A percentile compares a stretch with the other conserved stretches of the same genome.
Evolutionary conservation across 2,797 vertebrate species (phyloP).

Genomic region (Amniataba percoides): DNA sequence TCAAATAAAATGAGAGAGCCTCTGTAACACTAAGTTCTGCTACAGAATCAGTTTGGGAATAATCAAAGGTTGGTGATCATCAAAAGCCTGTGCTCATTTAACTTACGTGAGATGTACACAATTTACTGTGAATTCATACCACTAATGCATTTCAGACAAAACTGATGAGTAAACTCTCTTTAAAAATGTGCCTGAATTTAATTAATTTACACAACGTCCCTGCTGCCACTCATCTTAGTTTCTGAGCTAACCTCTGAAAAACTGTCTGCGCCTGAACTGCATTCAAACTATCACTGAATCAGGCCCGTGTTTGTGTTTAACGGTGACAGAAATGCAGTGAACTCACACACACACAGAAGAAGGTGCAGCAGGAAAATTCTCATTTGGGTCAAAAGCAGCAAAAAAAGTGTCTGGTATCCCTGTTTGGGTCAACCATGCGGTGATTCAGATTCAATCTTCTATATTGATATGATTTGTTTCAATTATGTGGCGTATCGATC

Average conservation of each 20-base stretch:
- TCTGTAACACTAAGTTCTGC: not conserved
- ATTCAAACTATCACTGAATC: slow-evolving; percentile 21
- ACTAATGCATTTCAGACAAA: slow-evolving; percentile 31
- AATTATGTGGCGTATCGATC: slow-evolving; percentile 54
- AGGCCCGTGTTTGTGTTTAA: not conserved
- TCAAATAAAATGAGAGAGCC: not conserved
- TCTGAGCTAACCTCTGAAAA: slow-evolving; percentile 27
- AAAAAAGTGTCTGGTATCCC: slow-evolving; percentile 19
- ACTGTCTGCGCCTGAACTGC: not conserved
- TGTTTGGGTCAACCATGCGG: slow-evolving; percentile 34
- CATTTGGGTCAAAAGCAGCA: slow-evolving; percentile 22
- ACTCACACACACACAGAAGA: not conserved
- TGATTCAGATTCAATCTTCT: slow-evolving; percentile 35
- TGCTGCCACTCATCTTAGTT: not conserved
- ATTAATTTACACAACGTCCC: not conserved
- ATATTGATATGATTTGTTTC: slow-evolving; percentile 47
- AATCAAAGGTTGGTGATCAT: slow-evolving; percentile 17
- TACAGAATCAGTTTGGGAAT: slow-evolving; percentile 3
- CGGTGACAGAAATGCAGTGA: not conserved
- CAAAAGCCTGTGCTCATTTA: not conserved
- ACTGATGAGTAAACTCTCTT: slow-evolving; percentile 32
- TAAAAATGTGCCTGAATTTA: slow-evolving; percentile 8
- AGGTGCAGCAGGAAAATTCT: not conserved
- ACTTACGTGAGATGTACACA: not conserved
- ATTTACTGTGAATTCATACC: not conserved